These are phyloP conservation scores for Aphrocallistes beatrix DNA, from an alignment of 37 sponge, comb jelly and placozoan species.

Conservation along the genomic window DNA sequence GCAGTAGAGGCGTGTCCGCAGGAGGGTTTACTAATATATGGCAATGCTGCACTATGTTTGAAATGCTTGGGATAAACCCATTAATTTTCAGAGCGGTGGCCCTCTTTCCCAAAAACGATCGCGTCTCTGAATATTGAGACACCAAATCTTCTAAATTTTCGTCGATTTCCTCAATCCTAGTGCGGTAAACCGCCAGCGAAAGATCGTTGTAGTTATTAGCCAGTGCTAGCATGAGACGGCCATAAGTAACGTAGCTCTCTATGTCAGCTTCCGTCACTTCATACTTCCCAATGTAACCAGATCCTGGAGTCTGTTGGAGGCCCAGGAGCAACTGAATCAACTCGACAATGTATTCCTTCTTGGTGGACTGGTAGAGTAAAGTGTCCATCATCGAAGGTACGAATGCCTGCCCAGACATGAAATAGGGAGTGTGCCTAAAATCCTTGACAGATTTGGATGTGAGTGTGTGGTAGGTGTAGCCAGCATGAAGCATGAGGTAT, in stretches of 20 bases:
- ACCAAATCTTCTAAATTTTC: not conserved
- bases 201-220: not conserved
- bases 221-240: not conserved
- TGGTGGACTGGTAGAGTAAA: conserved; percentile 47
- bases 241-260: not conserved
- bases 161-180: not conserved
- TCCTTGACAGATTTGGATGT: not conserved
- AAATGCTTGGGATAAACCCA: not conserved
- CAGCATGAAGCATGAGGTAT: not conserved
- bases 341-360: conserved; percentile 55
- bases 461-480: not conserved
- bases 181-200: not conserved
- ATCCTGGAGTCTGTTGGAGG: conserved; percentile 36
- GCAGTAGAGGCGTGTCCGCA: not conserved
- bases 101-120: not conserved
- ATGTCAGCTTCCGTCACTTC: not conserved
- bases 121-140: not conserved
- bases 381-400: conserved; percentile 62
- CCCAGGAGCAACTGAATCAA: conserved; percentile 60
- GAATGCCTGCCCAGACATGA: conserved; percentile 50
- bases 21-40: not conserved
- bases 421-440: conserved; percentile 29
- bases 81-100: not conserved
- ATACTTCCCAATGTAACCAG: conserved; percentile 55
- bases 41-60: not conserved